These are phyloP conservation scores for Percopsis transmontana DNA, from an alignment of 2,113 vertebrate species.

Conservation along the genomic window DNA sequence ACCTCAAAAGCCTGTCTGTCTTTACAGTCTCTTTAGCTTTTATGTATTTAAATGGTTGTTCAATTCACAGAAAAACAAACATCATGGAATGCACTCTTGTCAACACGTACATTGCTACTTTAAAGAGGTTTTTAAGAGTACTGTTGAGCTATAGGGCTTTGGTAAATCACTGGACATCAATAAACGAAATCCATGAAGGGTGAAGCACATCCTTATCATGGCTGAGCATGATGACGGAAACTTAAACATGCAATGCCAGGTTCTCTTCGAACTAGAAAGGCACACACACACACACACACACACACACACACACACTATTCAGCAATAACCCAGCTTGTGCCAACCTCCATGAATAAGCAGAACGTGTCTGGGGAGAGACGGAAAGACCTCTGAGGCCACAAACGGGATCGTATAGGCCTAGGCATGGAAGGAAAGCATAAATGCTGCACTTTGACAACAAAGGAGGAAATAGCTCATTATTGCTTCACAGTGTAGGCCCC, in stretches of 20 bases:
- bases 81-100: too few relatives aligned
- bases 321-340: slow-evolving; percentile 43
- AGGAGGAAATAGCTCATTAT: slow-evolving; percentile 3
- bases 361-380: slow-evolving; percentile 60
- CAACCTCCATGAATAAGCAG: slow-evolving; percentile 47
- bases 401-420: neutral
- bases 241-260: neutral
- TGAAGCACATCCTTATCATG: too few relatives aligned
- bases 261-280: slow-evolving; percentile 22
- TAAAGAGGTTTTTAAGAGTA: neutral
- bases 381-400: slow-evolving; percentile 54
- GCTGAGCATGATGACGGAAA: neutral
- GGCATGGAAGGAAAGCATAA: slow-evolving; percentile 23
- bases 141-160: neutral
- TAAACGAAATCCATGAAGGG: too few relatives aligned
- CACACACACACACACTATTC: slow-evolving; percentile 12
- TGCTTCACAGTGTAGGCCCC: neutral
- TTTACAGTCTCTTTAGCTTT: neutral
- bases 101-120: neutral
- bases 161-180: neutral
- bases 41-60: neutral
- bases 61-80: too few relatives aligned
- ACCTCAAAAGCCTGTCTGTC: neutral
- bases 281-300: neutral
- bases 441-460: slow-evolving; percentile 32